Percentiles rank a stretch among this genome's conserved stretches.
These are phyloP conservation scores for Bothrops jararaca DNA, from an alignment of 2,113 vertebrate genomes.

Conservation along the genomic window DNA sequence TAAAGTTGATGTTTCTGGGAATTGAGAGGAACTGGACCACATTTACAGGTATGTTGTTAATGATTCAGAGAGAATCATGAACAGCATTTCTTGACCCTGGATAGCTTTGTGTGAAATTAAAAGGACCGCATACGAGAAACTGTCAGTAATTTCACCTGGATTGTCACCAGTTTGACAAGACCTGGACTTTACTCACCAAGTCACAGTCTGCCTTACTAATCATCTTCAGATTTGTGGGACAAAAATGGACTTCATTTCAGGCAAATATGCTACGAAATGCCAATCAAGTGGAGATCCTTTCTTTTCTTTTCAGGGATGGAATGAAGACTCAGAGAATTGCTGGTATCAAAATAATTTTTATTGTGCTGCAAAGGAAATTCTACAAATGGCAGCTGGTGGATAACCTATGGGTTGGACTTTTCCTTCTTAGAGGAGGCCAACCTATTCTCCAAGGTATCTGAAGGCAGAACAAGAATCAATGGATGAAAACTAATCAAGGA, in stretches of 20 bases:
- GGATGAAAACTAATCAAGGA: no score
- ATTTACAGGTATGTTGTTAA: slow-evolving; percentile 24
- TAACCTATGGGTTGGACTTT: not conserved
- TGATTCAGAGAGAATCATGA: slow-evolving; percentile 9
- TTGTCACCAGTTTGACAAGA: slow-evolving; percentile 16
- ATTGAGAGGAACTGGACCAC: not conserved
- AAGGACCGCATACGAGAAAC: slow-evolving; percentile 4
- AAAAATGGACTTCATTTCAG: slow-evolving; percentile 6
- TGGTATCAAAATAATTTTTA: not conserved
- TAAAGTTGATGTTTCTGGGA: not conserved
- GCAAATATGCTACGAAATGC: slow-evolving; percentile 2
- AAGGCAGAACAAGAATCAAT: no score
- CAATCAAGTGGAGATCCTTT: not conserved
- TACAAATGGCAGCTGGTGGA: not conserved
- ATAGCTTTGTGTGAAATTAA: slow-evolving; percentile 8
- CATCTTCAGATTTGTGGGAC: not conserved
- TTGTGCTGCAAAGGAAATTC: not conserved
- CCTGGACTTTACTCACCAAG: slow-evolving; percentile 4
- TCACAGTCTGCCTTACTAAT: slow-evolving; percentile 18
- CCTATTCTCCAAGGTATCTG: not conserved
- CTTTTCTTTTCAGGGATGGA: not conserved
- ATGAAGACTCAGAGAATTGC: not conserved
- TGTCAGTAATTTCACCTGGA: slow-evolving; percentile 34
- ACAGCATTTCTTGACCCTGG: slow-evolving; percentile 8
- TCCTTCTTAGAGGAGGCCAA: not conserved